Conservation (phyloP, 2,797 vertebrate species). For the Moxostoma hubbsi region DNA sequence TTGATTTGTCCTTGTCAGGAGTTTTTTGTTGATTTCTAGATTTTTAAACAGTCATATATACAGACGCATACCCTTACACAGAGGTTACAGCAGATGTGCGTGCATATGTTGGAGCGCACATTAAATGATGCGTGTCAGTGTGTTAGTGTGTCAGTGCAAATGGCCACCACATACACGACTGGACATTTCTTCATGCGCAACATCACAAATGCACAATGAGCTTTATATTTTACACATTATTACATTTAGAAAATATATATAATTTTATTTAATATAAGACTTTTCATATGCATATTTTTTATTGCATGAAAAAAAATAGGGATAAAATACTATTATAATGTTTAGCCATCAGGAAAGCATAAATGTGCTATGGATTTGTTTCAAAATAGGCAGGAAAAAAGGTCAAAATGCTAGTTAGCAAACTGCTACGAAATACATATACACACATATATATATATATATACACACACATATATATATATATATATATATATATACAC, state of each 20-base stretch:
- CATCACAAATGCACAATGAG: not conserved
- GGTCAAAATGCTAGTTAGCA: not conserved
- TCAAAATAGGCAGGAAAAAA: slow-evolving; percentile 1
- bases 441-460: no score
- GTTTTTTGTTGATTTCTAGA: not conserved
- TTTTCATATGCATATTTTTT: no score
- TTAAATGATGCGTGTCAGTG: slow-evolving; percentile 40
- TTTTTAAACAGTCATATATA: not conserved
- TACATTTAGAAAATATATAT: not conserved
- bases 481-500: no score
- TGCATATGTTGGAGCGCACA: not conserved
- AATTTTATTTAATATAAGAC: not conserved
- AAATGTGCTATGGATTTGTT: not conserved
- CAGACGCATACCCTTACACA: slow-evolving; percentile 21
- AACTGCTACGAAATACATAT: no score
- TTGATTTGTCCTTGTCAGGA: slow-evolving; percentile 10
- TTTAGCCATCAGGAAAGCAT: not conserved
- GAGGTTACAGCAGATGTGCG: slow-evolving; percentile 17
- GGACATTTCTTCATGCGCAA: slow-evolving; percentile 17
- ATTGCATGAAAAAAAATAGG: no score
- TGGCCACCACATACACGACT: slow-evolving; percentile 29
- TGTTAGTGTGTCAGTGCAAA: slow-evolving; percentile 34
- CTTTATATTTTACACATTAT: not conserved
- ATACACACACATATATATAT: no score
- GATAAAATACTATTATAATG: no score